These are phyloP conservation scores for Drosophila busckii DNA, from an alignment of 1,140 invertebrate species.

Conservation along the genomic window DNA sequence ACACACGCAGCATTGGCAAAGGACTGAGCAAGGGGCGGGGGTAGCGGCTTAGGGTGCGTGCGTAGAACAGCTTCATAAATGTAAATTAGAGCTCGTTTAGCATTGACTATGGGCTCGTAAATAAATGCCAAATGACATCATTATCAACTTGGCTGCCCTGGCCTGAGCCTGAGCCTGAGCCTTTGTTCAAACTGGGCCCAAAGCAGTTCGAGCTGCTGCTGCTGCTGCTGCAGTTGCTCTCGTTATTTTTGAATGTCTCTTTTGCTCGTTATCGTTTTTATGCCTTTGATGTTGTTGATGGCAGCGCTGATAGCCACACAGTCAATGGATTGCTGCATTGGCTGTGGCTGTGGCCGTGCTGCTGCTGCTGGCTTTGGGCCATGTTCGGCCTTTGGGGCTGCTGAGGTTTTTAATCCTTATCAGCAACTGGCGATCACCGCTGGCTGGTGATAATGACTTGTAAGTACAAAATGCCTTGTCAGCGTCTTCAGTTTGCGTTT, in stretches of 20 bases:
- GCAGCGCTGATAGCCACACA: slow-evolving; percentile 42
- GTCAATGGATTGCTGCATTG: slow-evolving; percentile 1
- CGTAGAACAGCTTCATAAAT: slow-evolving; percentile 78
- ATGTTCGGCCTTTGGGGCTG: too few species aligned
- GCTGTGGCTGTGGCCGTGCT: too few species aligned
- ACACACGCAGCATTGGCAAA: slow-evolving; percentile 50
- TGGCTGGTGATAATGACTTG: slow-evolving; percentile 75
- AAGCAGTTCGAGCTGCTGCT: slow-evolving; percentile 4
- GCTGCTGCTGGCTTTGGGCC: too few species aligned
- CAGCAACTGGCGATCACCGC: slow-evolving; percentile 47
- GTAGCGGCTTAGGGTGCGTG: slow-evolving; percentile 42
- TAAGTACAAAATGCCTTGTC: slow-evolving; percentile 78
- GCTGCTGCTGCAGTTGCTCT: slow-evolving; percentile 32
- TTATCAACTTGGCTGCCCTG: slow-evolving; percentile 45
- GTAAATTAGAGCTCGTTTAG: slow-evolving; percentile 78
- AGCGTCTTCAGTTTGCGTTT: slow-evolving; percentile 39
- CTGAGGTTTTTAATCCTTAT: slow-evolving; percentile 50
- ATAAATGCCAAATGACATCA: slow-evolving; percentile 78
- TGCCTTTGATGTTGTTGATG: slow-evolving; percentile 72
- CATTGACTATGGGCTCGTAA: slow-evolving; percentile 75
- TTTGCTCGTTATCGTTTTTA: slow-evolving; percentile 64
- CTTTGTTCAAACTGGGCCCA: background rate
- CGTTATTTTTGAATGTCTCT: slow-evolving; percentile 59
- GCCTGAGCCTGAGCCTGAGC: background rate
- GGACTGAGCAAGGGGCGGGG: background rate